Evolutionary conservation across 2,797 vertebrate species (phyloP).

Genomic region (Lagothrix lagotricha): DNA sequence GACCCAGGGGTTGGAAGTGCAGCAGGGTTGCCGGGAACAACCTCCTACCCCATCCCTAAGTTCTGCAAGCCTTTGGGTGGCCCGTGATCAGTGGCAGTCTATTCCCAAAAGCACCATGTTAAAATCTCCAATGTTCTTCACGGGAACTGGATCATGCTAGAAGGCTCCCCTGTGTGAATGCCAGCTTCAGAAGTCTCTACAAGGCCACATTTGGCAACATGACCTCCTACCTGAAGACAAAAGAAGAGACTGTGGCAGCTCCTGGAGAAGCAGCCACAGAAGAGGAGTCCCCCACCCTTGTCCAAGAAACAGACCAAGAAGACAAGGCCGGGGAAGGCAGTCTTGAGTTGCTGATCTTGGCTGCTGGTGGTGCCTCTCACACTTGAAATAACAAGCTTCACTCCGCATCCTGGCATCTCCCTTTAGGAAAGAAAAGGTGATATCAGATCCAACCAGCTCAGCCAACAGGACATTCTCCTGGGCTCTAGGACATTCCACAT

Average conservation of each 20-base stretch:
- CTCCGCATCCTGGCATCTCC: neutral
- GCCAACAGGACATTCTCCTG: neutral
- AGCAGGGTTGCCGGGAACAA: conserved; percentile 85
- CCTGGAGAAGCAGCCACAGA: conserved; percentile 80
- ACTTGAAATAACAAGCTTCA: neutral
- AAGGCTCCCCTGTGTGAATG: conserved; percentile 82
- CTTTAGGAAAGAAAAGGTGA: neutral
- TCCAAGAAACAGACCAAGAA: conserved; percentile 70
- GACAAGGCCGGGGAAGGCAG: conserved; percentile 31
- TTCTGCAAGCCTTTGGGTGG: conserved; percentile 81
- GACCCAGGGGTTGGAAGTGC: conserved; percentile 88
- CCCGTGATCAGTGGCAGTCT: conserved; percentile 91
- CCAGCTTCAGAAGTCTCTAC: conserved; percentile 87
- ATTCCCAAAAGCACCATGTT: conserved; percentile 80
- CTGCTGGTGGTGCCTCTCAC: neutral
- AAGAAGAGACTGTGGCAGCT: conserved; percentile 88
- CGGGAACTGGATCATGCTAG: conserved; percentile 85
- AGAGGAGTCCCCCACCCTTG: neutral
- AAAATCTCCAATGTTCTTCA: conserved; percentile 82
- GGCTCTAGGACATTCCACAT: neutral
- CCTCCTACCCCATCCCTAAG: conserved; percentile 76
- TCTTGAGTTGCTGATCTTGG: neutral
- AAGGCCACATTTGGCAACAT: conserved; percentile 92
- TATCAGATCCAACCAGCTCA: neutral
- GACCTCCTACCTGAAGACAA: conserved; percentile 89